Evolutionary conservation across 2,113 vertebrate species (phyloP), one percentile per base, ranked within the genome.

Genomic region (Vicugna pacos): DNA sequence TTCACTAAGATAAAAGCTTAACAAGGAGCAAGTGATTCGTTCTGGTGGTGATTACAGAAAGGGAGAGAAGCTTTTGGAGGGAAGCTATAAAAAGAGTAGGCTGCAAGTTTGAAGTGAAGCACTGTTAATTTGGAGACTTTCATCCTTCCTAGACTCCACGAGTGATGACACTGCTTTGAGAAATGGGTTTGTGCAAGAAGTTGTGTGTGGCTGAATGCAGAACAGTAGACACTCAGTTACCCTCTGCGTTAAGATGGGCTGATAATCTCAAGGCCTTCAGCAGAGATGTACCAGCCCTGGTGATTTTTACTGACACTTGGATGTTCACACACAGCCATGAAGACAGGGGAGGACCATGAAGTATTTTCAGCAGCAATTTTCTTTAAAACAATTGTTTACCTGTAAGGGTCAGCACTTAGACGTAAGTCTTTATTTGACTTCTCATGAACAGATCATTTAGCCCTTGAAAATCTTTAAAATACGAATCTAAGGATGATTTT

Each of bases 1-100:
- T 98, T 98, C 80, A 65, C 35, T 50, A 52, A 98, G 98, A 98
- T 97, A 98, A 98, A 98, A 97, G 96, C 94, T 97, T 98, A 98
- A 98, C 69, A 38, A 96, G 95, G 76, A 98, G 83, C 69, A 97
- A 98, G 97, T 60, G n/a, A 60, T 58, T 93, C 93, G 15, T 96
- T 97, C n/a, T n/a, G 93, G 76, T 97, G 95, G 94, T 98, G 98
- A n/a, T 98, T 97, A 97, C 52, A 97, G 95, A 97, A 98, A 84
- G 84, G 72, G 97, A 97, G 90, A 96, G 64, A 42, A 97, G 89
- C 50, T 98, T 96, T 92, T 97, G 87, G 77, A 95, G 80, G 42
- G 60, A 97, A 50, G 58, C 52, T 98, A 94, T 92, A 50, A 98
- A 98, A 99, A 98, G 96, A 98, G 92, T 85, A 98, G 32, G 62